These are phyloP conservation scores for Myripristis murdjan DNA, from an alignment of 2,797 vertebrate genomes.

Conservation along the genomic window DNA sequence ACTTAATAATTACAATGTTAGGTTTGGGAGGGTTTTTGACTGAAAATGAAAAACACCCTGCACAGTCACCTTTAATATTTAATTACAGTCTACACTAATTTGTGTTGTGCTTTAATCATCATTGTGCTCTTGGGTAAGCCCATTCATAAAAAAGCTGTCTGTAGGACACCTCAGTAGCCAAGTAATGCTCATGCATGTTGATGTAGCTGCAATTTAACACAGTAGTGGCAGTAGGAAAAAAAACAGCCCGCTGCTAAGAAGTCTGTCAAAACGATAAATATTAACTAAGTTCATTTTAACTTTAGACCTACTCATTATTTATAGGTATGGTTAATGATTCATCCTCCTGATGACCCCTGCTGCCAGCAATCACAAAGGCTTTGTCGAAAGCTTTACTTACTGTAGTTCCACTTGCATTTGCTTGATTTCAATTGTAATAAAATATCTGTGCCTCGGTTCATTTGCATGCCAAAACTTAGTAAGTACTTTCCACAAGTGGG, in stretches of 20 bases:
- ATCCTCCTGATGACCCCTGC: neutral
- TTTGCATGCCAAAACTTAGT: too few relatives aligned
- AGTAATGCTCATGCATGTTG: conserved; percentile 18
- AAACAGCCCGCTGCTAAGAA: conserved; percentile 23
- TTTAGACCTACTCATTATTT: conserved; percentile 35
- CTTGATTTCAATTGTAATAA: conserved; percentile 28
- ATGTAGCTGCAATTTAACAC: conserved; percentile 24
- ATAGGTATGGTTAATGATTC: conserved; percentile 50
- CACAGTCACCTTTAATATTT: too few relatives aligned
- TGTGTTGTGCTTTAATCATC: too few relatives aligned
- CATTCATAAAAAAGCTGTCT: neutral
- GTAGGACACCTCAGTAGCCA: neutral
- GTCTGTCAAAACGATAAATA: conserved; percentile 16
- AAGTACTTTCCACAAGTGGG: conserved; percentile 1
- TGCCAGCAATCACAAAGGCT: neutral
- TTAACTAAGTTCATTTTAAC: too few relatives aligned
- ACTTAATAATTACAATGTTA: too few relatives aligned
- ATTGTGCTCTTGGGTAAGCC: too few relatives aligned
- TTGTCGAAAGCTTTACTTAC: conserved; percentile 27
- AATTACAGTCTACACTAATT: too few relatives aligned
- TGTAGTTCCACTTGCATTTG: conserved; percentile 13
- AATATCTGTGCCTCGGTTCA: conserved; percentile 31
- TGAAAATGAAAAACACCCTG: too few relatives aligned
- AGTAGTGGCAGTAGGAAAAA: conserved; percentile 7
- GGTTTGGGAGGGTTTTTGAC: too few relatives aligned